Conservation (phyloP, 2,113 vertebrate species). For the Cebus imitator region DNA sequence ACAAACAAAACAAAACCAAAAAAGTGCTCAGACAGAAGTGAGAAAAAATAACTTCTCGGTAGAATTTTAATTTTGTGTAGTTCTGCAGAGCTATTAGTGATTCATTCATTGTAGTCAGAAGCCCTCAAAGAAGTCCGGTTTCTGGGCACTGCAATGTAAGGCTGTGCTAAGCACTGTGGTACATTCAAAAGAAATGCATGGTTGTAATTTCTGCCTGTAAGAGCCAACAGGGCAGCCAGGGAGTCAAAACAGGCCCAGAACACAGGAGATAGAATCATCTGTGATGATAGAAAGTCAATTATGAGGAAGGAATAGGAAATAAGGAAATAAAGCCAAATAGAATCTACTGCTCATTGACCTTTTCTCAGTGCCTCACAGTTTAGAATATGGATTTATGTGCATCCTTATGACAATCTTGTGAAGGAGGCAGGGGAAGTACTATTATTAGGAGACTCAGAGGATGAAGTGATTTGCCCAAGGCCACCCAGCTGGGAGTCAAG, state of each 20-base stretch:
- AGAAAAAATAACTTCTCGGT: background rate
- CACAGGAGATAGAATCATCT: background rate
- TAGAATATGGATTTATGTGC: background rate
- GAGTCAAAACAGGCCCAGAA: background rate
- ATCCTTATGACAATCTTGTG: background rate
- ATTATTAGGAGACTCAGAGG: background rate
- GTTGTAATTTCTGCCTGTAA: background rate
- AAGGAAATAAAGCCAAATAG: background rate
- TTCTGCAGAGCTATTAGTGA: background rate
- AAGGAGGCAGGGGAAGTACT: background rate
- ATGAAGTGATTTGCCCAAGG: background rate
- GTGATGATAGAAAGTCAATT: background rate
- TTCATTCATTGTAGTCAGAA: background rate
- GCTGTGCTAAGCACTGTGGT: background rate
- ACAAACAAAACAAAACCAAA: background rate
- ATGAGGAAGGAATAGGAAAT: background rate
- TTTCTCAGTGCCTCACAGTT: background rate
- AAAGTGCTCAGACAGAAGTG: background rate
- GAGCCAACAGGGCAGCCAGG: background rate
- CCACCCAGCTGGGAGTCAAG: background rate
- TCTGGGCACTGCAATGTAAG: too few species aligned
- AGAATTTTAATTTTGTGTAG: slow-evolving; percentile 19
- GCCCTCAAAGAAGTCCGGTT: background rate
- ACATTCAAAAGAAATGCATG: background rate
- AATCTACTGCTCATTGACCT: background rate